Percentiles rank a stretch among this genome's conserved stretches.
These are phyloP conservation scores for Bedellia somnulentella DNA, from an alignment of 2,888 invertebrate species.

Conservation along the genomic window DNA sequence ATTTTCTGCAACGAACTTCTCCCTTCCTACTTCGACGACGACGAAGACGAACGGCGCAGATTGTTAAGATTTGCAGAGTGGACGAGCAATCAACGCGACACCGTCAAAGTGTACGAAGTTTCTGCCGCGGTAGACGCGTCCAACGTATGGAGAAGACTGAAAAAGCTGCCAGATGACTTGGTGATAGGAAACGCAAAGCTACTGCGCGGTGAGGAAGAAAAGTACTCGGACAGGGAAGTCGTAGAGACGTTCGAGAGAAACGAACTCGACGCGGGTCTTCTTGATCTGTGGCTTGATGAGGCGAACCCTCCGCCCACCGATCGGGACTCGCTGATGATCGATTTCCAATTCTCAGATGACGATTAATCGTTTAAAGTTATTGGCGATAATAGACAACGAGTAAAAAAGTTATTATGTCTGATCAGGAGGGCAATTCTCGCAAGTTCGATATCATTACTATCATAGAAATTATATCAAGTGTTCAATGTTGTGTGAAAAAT, in stretches of 20 bases:
- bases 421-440: too few relatives aligned
- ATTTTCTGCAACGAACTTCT: conserved; percentile 30
- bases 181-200: conserved; percentile 17
- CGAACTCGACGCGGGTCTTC: conserved; percentile 28
- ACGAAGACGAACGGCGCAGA: conserved; percentile 31
- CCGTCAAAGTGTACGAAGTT: conserved; percentile 21
- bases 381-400: too few relatives aligned
- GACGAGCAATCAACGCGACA: conserved; percentile 20
- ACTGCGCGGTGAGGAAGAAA: conserved; percentile 10
- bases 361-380: conserved; percentile 8
- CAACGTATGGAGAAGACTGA: conserved; percentile 25
- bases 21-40: conserved; percentile 26
- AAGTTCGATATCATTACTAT: too few relatives aligned
- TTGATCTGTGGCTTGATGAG: conserved; percentile 29
- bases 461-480: too few relatives aligned
- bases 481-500: too few relatives aligned
- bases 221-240: conserved; percentile 30
- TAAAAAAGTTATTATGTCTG: too few relatives aligned
- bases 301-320: conserved; percentile 10
- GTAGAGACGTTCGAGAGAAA: conserved; percentile 26
- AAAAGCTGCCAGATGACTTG: conserved; percentile 23
- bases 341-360: conserved; percentile 14
- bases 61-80: conserved; percentile 27
- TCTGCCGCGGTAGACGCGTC: conserved; percentile 25
- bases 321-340: conserved; percentile 9